Percentiles rank a stretch among this genome's conserved stretches.
Conservation (phyloP, 2,888 invertebrate genomes). For the Volucella inanis region DNA sequence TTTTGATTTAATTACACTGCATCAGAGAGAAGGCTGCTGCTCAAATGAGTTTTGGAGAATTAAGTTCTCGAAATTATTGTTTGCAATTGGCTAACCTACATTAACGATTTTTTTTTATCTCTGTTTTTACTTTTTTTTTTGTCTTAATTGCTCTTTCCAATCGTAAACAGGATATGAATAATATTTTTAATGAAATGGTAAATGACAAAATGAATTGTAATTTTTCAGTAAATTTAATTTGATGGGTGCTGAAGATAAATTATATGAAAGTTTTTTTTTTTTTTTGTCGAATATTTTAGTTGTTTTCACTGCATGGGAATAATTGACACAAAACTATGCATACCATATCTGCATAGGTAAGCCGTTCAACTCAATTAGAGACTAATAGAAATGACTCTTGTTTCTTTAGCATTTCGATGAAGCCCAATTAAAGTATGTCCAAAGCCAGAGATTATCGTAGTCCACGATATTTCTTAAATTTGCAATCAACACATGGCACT, state of each 20-base stretch:
- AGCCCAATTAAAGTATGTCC: too few species aligned
- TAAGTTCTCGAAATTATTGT: conserved; percentile 39
- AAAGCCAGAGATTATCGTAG: too few species aligned
- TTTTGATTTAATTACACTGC: conserved; percentile 56
- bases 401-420: too few species aligned
- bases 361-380: too few species aligned
- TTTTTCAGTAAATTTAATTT: conserved; percentile 63
- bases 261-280: too few species aligned
- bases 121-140: conserved; percentile 15
- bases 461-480: too few species aligned
- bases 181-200: conserved; percentile 59
- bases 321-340: too few species aligned
- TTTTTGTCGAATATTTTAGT: too few species aligned
- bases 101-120: conserved; percentile 39
- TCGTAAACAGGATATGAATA: conserved; percentile 33
- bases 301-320: too few species aligned
- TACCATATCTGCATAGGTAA: too few species aligned
- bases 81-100: conserved; percentile 40
- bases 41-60: conserved; percentile 3
- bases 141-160: not conserved
- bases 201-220: conserved; percentile 47
- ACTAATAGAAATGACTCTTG: too few species aligned
- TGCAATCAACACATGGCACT: too few species aligned
- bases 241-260: not conserved
- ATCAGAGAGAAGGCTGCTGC: not conserved